phyloP scores from a whole-genome alignment of 2,888 invertebrate species.

The Lasioglossum figueresi region DNA sequence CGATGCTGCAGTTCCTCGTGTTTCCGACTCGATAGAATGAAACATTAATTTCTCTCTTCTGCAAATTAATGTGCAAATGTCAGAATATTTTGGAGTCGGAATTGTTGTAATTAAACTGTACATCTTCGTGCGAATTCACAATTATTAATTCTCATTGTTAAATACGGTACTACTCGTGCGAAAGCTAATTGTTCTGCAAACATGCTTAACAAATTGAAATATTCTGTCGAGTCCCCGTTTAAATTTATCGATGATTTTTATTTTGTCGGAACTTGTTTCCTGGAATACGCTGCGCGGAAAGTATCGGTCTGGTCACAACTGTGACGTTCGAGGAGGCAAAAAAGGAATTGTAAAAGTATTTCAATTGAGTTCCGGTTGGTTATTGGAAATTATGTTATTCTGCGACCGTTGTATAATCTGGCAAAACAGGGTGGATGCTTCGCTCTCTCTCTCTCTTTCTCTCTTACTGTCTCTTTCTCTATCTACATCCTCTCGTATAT shows the following conservation, averaged over 20 bases:
- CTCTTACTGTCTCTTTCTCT: neutral
- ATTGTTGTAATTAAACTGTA: neutral
- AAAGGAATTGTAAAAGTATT: neutral
- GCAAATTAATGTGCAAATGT: neutral
- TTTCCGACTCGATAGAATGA: neutral
- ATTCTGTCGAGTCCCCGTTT: neutral
- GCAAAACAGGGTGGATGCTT: neutral
- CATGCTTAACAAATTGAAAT: neutral
- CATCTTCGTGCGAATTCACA: neutral
- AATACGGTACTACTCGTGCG: neutral
- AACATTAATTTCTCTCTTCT: neutral
- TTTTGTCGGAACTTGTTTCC: neutral
- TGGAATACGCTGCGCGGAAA: neutral
- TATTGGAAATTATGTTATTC: slow-evolving; percentile 10
- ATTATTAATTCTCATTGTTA: neutral
- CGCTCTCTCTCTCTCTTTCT: neutral
- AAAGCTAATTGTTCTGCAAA: neutral
- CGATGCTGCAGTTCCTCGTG: neutral
- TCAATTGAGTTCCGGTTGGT: neutral
- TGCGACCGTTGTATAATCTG: neutral
- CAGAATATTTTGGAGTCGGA: neutral
- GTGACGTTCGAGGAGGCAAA: neutral
- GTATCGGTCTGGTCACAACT: neutral
- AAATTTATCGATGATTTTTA: neutral
- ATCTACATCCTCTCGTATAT: neutral